Percentiles rank a stretch among this genome's conserved stretches.
phyloP scores from a whole-genome alignment of 2,113 vertebrate genomes.

The Microcebus murinus region DNA sequence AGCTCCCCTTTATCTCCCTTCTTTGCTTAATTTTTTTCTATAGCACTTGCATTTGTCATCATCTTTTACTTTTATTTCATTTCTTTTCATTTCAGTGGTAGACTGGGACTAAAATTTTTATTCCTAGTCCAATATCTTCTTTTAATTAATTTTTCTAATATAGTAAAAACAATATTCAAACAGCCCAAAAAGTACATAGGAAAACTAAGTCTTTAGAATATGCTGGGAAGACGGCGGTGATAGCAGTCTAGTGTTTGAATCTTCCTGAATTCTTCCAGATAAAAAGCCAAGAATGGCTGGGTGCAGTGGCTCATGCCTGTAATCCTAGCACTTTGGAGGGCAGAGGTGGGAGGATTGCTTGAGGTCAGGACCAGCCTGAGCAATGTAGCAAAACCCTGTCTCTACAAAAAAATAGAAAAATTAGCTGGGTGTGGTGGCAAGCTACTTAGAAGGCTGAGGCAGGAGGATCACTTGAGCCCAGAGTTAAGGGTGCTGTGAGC shows the following conservation, averaged over 20 bases:
- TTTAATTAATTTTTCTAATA: conserved; percentile 10
- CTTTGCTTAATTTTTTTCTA: background rate
- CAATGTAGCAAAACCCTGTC: too few species aligned
- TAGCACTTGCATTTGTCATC: background rate
- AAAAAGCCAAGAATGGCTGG: background rate
- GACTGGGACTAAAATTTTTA: background rate
- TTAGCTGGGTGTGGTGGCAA: too few species aligned
- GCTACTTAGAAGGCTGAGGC: too few species aligned
- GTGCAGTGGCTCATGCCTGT: too few species aligned
- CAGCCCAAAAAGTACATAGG: background rate
- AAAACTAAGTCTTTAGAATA: background rate
- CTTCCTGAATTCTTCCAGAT: background rate
- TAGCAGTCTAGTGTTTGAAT: background rate
- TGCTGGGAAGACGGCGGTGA: background rate
- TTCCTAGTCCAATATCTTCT: background rate
- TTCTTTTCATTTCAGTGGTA: background rate
- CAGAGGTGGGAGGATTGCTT: too few species aligned
- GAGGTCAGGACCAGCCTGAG: too few species aligned
- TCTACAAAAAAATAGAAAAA: too few species aligned
- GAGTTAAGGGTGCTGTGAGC: too few species aligned
- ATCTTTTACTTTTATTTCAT: background rate
- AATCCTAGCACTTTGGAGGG: too few species aligned
- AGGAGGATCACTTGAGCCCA: too few species aligned
- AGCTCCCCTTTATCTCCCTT: background rate
- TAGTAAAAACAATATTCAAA: background rate